phyloP scores from a whole-genome alignment of 2,888 invertebrate species.

The Lochmaea crataegi region DNA sequence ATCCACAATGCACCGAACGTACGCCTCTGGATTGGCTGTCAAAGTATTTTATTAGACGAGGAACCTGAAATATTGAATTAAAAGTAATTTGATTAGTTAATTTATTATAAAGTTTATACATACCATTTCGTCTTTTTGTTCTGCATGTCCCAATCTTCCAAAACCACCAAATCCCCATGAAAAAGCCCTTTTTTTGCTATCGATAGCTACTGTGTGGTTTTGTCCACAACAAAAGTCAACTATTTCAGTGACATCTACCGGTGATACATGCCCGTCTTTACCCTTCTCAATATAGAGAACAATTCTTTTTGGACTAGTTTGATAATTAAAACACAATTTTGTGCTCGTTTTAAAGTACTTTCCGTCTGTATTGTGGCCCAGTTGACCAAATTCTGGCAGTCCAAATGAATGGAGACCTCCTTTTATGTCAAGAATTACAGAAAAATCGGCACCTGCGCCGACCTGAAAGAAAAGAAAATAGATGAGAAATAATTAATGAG shows the following conservation, averaged over 20 bases:
- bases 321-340: constrained; percentile 88
- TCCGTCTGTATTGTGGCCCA: constrained; percentile 95
- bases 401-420: constrained; percentile 93
- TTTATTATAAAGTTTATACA: constrained; percentile 6
- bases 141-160: constrained; percentile 92
- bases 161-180: constrained; percentile 98
- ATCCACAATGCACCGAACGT: constrained; percentile 84
- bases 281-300: constrained; percentile 88
- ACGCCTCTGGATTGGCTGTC: constrained; percentile 88
- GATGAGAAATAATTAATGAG: background rate
- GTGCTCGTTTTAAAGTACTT: constrained; percentile 93
- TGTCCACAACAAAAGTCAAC: constrained; percentile 91
- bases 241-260: constrained; percentile 87
- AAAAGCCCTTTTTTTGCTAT: constrained; percentile 88
- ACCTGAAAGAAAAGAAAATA: constrained; percentile 51
- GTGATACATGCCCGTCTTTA: constrained; percentile 86
- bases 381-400: constrained; percentile 91
- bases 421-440: constrained; percentile 88
- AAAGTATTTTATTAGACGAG: constrained; percentile 87
- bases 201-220: constrained; percentile 92
- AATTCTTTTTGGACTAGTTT: constrained; percentile 86
- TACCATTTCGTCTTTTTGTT: constrained; percentile 91
- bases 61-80: constrained; percentile 58
- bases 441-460: constrained; percentile 93
- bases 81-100: background rate